Base-by-base conservation (phyloP, 2,888 invertebrate genomes). In the Tryphoninae sp. region DNA sequence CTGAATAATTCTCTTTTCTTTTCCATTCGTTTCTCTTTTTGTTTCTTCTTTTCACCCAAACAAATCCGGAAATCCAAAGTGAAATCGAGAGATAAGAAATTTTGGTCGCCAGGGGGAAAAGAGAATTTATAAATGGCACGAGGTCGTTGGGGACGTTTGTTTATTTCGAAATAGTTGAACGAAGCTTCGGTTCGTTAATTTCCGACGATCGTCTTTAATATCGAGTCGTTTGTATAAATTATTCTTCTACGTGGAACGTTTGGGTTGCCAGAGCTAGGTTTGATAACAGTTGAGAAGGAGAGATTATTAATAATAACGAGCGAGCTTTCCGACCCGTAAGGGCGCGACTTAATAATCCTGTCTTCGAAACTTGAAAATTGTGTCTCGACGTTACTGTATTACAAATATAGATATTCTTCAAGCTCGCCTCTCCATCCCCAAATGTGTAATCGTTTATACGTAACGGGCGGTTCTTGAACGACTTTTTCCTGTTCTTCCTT, bases 241-340 rank as follows among this genome's bases (percentile, higher is more conserved):
- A 33, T 59, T 58, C 11, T 13, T 45, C 3, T 3, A 13, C 45
- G 13, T 45, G 13, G 45, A 45, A 9, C 45, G 13, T 45, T 45
- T 3, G 13, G 6, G 4, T 13, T 0, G 13, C 13, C 19, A 45
- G 26, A 33, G 33, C 4, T 2, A 26, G 19, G 19, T 53, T 45
- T 33, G 9, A 51, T 61, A 58, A 78, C 40, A 6, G 74, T 73
- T 69, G 11, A 22, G 55, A 80, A 67, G 61, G 42, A 71, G 42
- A 71, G 45, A 76, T 72, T 76, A 72, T 59, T 62, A 22, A 67
- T 64, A 33, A 62, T 23, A 55, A 80, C 69, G 75, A 69, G 26
- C 49, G 72, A 11, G 76, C 72, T 80, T 76, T 64, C 71, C 61
- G 75, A 65, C 45, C 69, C 71, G 82, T 80, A 59, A 82, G 59